Percentiles rank a stretch among this genome's conserved stretches.
These are phyloP conservation scores for Pseudochirops cupreus DNA, from an alignment of 2,797 vertebrate genomes.

Conservation along the genomic window DNA sequence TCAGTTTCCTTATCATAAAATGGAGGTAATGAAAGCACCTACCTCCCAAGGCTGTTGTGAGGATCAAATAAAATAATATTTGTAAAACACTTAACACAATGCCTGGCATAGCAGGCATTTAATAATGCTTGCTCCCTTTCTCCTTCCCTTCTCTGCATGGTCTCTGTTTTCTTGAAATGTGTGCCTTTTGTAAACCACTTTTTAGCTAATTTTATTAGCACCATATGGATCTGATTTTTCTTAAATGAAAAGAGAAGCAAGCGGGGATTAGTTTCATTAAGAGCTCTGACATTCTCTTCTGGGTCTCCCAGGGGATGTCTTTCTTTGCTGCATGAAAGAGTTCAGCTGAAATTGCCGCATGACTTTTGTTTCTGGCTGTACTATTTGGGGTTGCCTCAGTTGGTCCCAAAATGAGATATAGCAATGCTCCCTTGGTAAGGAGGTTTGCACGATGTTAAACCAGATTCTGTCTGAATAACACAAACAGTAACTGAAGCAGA, in stretches of 20 bases:
- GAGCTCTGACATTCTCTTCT: conserved; percentile 56
- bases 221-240: conserved; percentile 69
- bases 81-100: neutral
- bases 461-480: neutral
- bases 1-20: neutral
- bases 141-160: neutral
- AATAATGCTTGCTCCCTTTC: neutral
- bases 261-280: conserved; percentile 63
- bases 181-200: conserved; percentile 64
- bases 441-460: neutral
- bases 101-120: neutral
- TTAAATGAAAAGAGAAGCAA: conserved; percentile 72
- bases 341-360: conserved; percentile 23
- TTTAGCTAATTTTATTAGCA: conserved; percentile 77
- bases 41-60: neutral
- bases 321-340: conserved; percentile 50
- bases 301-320: conserved; percentile 41
- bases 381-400: conserved; percentile 26
- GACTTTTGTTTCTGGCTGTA: conserved; percentile 49
- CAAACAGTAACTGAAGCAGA: neutral
- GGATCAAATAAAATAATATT: neutral
- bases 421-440: neutral
- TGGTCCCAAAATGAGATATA: conserved; percentile 6
- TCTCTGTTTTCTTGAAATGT: conserved; percentile 57
- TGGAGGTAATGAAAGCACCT: neutral